These are phyloP conservation scores for Nycticebus coucang DNA, from an alignment of 2,113 vertebrate genomes.

Conservation along the genomic window DNA sequence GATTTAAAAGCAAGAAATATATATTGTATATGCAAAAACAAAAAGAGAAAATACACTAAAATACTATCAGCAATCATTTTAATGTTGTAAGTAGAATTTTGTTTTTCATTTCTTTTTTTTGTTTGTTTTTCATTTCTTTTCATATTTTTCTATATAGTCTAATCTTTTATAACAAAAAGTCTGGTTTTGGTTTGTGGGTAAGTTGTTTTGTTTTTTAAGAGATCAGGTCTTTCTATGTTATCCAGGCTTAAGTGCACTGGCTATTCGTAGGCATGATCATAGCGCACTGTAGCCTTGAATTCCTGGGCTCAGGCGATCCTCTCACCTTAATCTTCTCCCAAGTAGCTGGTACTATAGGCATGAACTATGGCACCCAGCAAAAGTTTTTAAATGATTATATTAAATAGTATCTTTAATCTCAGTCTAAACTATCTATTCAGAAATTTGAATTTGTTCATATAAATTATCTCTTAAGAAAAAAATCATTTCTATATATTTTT, in stretches of 20 bases:
- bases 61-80: background rate
- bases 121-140: constrained; percentile 38
- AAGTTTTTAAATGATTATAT: background rate
- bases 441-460: constrained; percentile 24
- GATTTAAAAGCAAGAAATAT: constrained; percentile 42
- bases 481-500: background rate
- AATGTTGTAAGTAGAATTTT: constrained; percentile 20
- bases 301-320: too few relatives aligned
- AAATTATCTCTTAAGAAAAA: constrained; percentile 36
- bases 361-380: background rate
- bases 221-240: too few relatives aligned
- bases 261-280: too few relatives aligned
- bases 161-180: constrained; percentile 33
- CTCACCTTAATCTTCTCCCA: too few relatives aligned
- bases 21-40: constrained; percentile 1
- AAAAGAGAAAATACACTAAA: constrained; percentile 38
- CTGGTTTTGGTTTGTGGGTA: too few relatives aligned
- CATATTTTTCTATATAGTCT: background rate
- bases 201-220: too few relatives aligned
- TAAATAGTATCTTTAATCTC: constrained; percentile 15
- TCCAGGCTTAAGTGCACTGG: too few relatives aligned
- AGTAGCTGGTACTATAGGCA: too few relatives aligned
- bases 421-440: background rate
- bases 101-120: constrained; percentile 40
- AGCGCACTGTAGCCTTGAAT: too few relatives aligned